Base-by-base conservation (phyloP, 2,113 vertebrate species). In the Rafetus swinhoei region DNA sequence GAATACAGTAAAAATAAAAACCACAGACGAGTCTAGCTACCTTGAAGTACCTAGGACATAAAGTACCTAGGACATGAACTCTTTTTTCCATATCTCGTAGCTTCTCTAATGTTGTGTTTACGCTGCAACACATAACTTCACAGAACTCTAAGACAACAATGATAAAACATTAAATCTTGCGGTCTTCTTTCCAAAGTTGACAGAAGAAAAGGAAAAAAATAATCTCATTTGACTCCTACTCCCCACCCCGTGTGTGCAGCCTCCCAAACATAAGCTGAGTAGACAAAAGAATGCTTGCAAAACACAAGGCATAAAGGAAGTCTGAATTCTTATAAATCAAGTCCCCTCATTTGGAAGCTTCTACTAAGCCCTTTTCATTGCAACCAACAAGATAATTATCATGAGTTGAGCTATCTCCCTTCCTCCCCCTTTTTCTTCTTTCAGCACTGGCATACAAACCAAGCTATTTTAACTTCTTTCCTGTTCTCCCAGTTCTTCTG, bases 401-500 rank as follows among this genome's bases (percentile, higher is more conserved):
- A 69, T 95, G 94, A 92, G 86, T 93, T 91, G 86, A 94, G 96
- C 96, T 97, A 97, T 98, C 96, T 97, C 96, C 86, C 94, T 96
- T 95, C 96, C 87, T 95, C 90, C 90, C 79, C 85, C 89, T 53
- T 97, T 96, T 96, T 87, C 94, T 97, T 97, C 97, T 96, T 97
- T 98, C 96, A 97, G 97, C 95, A 97, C 97, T 98, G 98, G 98
- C 98, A 98, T 98, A 98, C 94, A 97, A 98, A 97, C 97, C 97
- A 98, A 97, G 97, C 97, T 97, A 98, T 97, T 98, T 98, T 98
- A 98, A 98, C 97, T 98, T 98, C 98, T 98, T 98, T 98, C 98
- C 98, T 98, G 98, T 98, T 98, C 98, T 98, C 98, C 98, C 97
- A 98, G 98, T 98, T 98, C 98, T 98, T 98, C 98, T 98, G 98